Evolutionary conservation across 2,113 vertebrate species (phyloP), one percentile per base, ranked within the genome.

Genomic region (Phocoena phocoena): DNA sequence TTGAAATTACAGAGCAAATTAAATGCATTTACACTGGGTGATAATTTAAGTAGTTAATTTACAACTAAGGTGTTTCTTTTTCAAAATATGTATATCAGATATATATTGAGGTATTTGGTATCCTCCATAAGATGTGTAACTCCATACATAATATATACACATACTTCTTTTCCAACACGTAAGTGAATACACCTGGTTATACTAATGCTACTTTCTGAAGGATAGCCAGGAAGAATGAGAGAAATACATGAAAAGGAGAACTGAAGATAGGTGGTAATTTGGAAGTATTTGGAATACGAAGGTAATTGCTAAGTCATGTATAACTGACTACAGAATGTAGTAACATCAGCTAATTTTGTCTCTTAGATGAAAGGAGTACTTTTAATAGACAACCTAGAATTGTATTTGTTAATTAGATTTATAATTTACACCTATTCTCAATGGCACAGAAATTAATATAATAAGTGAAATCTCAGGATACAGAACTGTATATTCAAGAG

Each of bases 261-360:
- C 1, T 70, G 38, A 20, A 90, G 18, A 10, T 28, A 90, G 15
- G 9, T 71, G 68, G 36, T n/a, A 94, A 62, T 85, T 90, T 88
- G 55, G 15, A 90, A 84, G 8, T 63, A 88, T 84, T 23, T 73
- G 50, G 31, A 88, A 38, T 26, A 47, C 21, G 87, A 77, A 89
- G 25, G 25, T 92, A n/a, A 92, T 68, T 71, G 96, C 44, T 67
- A 92, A 96, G 47, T 89, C 14, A 15, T 81, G 12, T 92, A 74
- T 8, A 95, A 36, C 3, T 74, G 58, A 83, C 18, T 55, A 77
- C 86, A 95, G 21, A 88, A 83, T 47, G 6, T 55, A 65, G 17
- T 41, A 67, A 47, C 10, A 84, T 91, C 33, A 71, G 44, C 11
- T 67, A 73, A 79, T 83, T 95, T 86, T 90, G 33, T 12, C 41